Base-by-base conservation (phyloP, 2,888 invertebrate species). In the Sinhomidia bicolor region DNA sequence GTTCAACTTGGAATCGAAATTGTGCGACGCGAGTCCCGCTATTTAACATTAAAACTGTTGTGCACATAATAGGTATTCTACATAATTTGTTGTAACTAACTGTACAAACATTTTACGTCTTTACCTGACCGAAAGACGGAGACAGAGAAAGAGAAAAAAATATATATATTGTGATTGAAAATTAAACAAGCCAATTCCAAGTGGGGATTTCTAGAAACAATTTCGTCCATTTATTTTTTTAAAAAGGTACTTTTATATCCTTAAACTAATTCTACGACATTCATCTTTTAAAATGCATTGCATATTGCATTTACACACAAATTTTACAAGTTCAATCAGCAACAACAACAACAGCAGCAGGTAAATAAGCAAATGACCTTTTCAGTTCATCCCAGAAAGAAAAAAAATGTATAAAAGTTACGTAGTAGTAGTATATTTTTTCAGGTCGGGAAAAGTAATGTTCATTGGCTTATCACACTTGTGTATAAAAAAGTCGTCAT, bases 291-390 rank as follows among this genome's bases (percentile, higher is more conserved):
- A 71, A 44, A 32, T 32, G 65, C 17, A 65, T 65, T 65, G 65
- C 17, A 65, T 32, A n/a, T 1, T 14, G 3, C 2, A 10, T 12
- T 20, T 3, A 44, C 74, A 3, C 65, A 32, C 29, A n/a, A 29
- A 32, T 9, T 14, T 1, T 23, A 76, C 41, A 41, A 32, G 10
- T 71, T 20, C 71, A 41, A 41, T 71, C 71, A n/a, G n/a, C 36
- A 36, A 32, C 74, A 47, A 9, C 68, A 23, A 41, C 20, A 29
- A 62, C 62, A 51, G 0, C 12, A n/a, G n/a, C 76, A 79, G 79
- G 79, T 79, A 79, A 79, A 47, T 29, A 82, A 65, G 82, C 82
- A 83, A 83, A 83, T 83, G 82, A 83, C 82, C 82, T 83, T 83
- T 83, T 68, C 44, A 47, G 32, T n/a, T 36, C 36, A 36, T 36